Evolutionary conservation across 2,888 invertebrate species (phyloP).

Genomic region (Pristionchus maxplancki): DNA sequence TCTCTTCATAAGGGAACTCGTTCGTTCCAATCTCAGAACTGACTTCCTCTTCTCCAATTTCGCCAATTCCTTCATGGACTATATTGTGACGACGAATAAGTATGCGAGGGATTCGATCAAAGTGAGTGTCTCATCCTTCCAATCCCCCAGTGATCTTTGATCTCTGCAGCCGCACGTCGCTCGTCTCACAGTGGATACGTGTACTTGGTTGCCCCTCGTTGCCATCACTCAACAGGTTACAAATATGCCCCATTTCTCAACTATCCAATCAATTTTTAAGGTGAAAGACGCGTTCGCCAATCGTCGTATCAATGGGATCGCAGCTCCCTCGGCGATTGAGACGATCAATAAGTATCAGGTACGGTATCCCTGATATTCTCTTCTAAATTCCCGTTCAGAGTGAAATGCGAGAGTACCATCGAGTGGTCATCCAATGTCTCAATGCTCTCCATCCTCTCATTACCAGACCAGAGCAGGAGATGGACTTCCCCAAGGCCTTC

Average conservation of each 20-base stretch:
- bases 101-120: neutral
- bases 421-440: neutral
- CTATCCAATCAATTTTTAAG: too few species aligned
- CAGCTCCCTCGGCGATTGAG: conserved; percentile 26
- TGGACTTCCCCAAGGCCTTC: conserved; percentile 20
- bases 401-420: conserved; percentile 3
- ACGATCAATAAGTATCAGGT: conserved; percentile 41
- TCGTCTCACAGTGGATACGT: conserved; percentile 18
- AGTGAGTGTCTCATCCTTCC: too few species aligned
- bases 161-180: neutral
- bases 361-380: neutral
- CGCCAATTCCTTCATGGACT: neutral
- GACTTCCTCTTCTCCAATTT: conserved; percentile 21
- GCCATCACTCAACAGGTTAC: conserved; percentile 35
- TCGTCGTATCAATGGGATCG: neutral
- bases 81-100: neutral
- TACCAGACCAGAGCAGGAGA: neutral
- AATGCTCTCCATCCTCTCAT: neutral
- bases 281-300: conserved; percentile 13
- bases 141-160: neutral
- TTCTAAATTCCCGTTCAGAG: neutral
- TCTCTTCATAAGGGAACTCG: conserved; percentile 37
- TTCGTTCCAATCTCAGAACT: conserved; percentile 20
- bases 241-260: too few species aligned
- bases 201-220: conserved; percentile 23